Conservation (phyloP, 2,113 vertebrate genomes). For the Bos javanicus region DNA sequence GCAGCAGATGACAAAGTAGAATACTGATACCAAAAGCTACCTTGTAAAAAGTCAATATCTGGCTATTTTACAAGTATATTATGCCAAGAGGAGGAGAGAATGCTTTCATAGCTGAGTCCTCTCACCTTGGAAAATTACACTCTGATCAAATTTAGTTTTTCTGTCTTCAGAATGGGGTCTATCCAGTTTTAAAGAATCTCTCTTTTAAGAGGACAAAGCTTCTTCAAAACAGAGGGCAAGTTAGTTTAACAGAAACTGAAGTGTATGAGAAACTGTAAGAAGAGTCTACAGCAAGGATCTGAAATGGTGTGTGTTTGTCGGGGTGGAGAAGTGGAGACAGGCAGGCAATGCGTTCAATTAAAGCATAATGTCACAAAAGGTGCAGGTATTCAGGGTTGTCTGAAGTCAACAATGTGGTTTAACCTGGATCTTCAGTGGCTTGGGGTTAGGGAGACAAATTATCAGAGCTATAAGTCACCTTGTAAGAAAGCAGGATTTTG, state of each 20-base stretch:
- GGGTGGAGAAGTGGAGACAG: not conserved
- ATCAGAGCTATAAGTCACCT: not conserved
- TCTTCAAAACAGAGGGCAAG: constrained; percentile 57
- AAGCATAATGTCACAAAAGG: constrained; percentile 65
- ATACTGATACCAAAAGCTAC: not conserved
- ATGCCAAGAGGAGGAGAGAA: not conserved
- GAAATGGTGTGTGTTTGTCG: not conserved
- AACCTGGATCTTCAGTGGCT: not conserved
- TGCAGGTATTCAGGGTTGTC: constrained; percentile 58
- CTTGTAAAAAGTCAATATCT: constrained; percentile 29
- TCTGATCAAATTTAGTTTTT: constrained; percentile 45
- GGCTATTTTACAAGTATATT: not conserved
- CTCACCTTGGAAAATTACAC: not conserved
- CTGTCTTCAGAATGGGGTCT: constrained; percentile 58
- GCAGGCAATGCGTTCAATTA: constrained; percentile 50
- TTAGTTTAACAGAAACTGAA: constrained; percentile 50
- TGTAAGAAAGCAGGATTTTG: constrained; percentile 16
- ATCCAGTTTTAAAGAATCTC: not conserved
- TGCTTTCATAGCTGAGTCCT: not conserved
- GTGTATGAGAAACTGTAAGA: constrained; percentile 30
- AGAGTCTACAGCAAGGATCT: not conserved
- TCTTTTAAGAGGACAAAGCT: constrained; percentile 4
- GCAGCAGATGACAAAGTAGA: not conserved
- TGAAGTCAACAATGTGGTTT: not conserved
- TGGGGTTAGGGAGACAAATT: not conserved